Evolutionary conservation across 2,888 invertebrate species (phyloP), one percentile per base, ranked within the genome.

Genomic region (Pristionchus arcanus): DNA sequence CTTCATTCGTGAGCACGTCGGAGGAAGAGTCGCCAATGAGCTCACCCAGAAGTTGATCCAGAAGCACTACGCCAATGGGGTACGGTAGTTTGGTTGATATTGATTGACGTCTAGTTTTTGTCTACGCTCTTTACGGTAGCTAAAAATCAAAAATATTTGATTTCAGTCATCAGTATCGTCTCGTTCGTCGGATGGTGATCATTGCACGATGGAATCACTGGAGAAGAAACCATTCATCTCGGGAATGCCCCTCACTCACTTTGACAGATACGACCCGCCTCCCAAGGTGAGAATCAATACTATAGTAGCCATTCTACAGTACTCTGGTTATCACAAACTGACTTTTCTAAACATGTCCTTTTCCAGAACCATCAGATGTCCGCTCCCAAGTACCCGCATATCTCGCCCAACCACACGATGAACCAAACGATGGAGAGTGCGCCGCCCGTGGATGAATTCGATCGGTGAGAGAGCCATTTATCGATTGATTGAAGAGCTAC

Each of bases 1-100:
- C 37, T 94, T 94, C 90, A 87, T 94, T 55, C 91, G 92, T 15
- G 93, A 94, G 89, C 93, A 94, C 87, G 91, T 92, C 53, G 94
- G 94, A 71, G 94, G 94, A 42, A 28, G 87, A 11, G 87, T 87
- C 49, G 87, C 68, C 31, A 31, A 66, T 7, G 87, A 87, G 31
- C 66, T 87, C 63, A 31, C 31, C 19, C 37, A 37, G 5, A 42
- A 49, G n/a, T 49, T 87, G 28, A 25, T 87, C n/a, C 42, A 42
- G 19, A 34, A 87, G 34, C 28, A 81, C 81, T 42, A 77, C 53
- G 34, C 34, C n/a, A 87, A 87, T 68, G 87, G 68, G 87, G 87
- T 87, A 68, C 42, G 87, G 55, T 53, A 1, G 37, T 21, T 28
- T 66, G 66, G 4, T 7, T 66, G 42, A 42, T 42, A 42, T 42